These are phyloP conservation scores for Lagocephalus sceleratus DNA, from an alignment of 2,797 vertebrate species.

Conservation along the genomic window DNA sequence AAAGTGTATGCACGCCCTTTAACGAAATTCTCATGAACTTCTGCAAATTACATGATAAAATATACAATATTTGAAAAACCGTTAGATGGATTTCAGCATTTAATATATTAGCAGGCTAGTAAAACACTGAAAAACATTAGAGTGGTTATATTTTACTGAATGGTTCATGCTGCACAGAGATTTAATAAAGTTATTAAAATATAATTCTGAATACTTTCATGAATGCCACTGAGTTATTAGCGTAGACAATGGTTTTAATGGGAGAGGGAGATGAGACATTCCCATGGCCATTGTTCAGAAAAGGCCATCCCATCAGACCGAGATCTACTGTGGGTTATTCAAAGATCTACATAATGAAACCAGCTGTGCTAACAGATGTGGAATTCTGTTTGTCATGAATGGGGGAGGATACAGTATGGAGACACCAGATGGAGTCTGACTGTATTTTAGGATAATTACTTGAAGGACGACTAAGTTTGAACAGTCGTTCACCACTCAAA, in stretches of 20 bases:
- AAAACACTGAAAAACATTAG: no score
- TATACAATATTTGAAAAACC: no score
- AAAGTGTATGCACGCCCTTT: neutral
- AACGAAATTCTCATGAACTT: neutral
- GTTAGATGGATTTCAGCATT: no score
- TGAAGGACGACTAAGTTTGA: conserved; percentile 26
- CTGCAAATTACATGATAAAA: no score
- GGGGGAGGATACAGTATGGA: conserved; percentile 23
- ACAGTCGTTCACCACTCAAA: conserved; percentile 30
- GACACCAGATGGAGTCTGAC: conserved; percentile 44
- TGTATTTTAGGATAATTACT: conserved; percentile 52
- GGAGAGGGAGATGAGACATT: no score
- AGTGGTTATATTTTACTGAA: no score
- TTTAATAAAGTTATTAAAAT: conserved; percentile 37
- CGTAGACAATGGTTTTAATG: conserved; percentile 24
- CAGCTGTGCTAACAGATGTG: conserved; percentile 69
- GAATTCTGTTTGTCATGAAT: conserved; percentile 49
- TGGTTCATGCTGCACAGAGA: conserved; percentile 5
- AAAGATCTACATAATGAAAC: conserved; percentile 54
- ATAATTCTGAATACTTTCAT: conserved; percentile 28
- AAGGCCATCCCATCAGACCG: conserved; percentile 38
- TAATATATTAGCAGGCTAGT: no score
- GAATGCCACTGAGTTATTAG: conserved; percentile 21
- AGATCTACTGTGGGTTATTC: conserved; percentile 46
- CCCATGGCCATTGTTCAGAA: neutral